Percentiles rank a stretch among this genome's conserved stretches.
phyloP scores from a whole-genome alignment of 1,140 invertebrate genomes.

The Drosophila bipectinata region DNA sequence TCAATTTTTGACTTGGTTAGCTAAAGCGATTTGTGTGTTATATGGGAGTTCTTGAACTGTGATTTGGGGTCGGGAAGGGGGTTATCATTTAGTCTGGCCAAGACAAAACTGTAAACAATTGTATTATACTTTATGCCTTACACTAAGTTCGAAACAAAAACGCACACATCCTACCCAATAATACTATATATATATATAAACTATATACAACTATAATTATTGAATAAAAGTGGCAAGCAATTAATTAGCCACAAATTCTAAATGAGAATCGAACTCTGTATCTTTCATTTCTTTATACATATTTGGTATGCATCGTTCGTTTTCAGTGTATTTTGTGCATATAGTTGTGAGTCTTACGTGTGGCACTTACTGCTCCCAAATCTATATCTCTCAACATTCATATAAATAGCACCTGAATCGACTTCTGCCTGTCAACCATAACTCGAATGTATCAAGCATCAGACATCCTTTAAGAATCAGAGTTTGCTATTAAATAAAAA shows the following conservation, averaged over 20 bases:
- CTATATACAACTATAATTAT: constrained; percentile 61
- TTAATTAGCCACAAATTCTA: constrained; percentile 28
- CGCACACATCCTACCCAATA: constrained; percentile 26
- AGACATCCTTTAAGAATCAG: constrained; percentile 20
- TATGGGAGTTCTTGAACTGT: constrained; percentile 31
- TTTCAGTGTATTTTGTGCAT: constrained; percentile 62
- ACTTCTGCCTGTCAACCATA: constrained; percentile 51
- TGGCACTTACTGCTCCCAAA: constrained; percentile 50
- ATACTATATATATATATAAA: constrained; percentile 25
- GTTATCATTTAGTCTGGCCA: constrained; percentile 45
- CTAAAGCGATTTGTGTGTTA: constrained; percentile 17
- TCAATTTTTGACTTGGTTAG: constrained; percentile 44
- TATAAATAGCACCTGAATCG: constrained; percentile 41
- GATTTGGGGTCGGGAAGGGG: constrained; percentile 25
- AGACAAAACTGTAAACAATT: constrained; percentile 57
- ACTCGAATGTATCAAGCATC: constrained; percentile 26
- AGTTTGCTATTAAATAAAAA: constrained; percentile 7
- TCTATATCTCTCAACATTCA: constrained; percentile 44
- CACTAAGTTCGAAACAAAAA: constrained; percentile 46
- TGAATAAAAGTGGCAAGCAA: constrained; percentile 60
- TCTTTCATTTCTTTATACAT: constrained; percentile 39
- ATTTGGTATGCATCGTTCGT: constrained; percentile 46
- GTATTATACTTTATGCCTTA: constrained; percentile 71
- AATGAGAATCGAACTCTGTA: constrained; percentile 28
- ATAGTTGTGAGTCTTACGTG: constrained; percentile 59